phyloP scores from a whole-genome alignment of 2,797 vertebrate genomes.

The Nannoperca obscura region DNA sequence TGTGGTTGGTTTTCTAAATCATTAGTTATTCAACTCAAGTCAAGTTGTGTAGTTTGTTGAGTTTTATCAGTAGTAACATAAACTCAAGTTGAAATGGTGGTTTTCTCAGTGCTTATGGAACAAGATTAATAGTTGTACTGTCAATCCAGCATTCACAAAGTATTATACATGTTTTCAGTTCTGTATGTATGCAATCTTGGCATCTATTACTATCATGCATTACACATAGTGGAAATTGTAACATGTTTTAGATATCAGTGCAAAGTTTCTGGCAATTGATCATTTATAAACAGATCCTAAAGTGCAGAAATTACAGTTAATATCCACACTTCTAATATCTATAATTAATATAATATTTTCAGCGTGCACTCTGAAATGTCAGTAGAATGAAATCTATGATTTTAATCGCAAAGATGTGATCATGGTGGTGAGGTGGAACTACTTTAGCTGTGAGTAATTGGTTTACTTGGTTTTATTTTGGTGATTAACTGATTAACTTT shows the following conservation, averaged over 20 bases:
- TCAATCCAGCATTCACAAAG: neutral
- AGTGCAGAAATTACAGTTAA: no score
- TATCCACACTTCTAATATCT: neutral
- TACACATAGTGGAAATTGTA: neutral
- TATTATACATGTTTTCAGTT: no score
- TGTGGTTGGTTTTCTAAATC: conserved; percentile 43
- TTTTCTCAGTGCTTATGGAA: conserved; percentile 6
- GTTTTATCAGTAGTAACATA: conserved; percentile 31
- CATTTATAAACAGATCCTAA: no score
- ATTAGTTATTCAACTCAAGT: conserved; percentile 38
- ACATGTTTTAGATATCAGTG: neutral
- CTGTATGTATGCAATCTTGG: neutral
- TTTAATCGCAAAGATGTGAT: neutral
- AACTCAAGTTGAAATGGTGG: conserved; percentile 39
- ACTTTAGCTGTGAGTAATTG: neutral
- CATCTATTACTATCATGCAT: neutral
- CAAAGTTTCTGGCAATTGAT: neutral
- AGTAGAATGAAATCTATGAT: neutral
- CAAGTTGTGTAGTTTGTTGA: conserved; percentile 36
- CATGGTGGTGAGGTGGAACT: neutral
- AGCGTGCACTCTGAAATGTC: neutral
- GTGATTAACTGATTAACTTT: conserved; percentile 1
- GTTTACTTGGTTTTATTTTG: neutral
- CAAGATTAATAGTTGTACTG: conserved; percentile 1
- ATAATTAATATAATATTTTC: neutral